Evolutionary conservation across 1,140 invertebrate genomes (phyloP).

Genomic region (fruit fly (Drosophila melanogaster)): DNA sequence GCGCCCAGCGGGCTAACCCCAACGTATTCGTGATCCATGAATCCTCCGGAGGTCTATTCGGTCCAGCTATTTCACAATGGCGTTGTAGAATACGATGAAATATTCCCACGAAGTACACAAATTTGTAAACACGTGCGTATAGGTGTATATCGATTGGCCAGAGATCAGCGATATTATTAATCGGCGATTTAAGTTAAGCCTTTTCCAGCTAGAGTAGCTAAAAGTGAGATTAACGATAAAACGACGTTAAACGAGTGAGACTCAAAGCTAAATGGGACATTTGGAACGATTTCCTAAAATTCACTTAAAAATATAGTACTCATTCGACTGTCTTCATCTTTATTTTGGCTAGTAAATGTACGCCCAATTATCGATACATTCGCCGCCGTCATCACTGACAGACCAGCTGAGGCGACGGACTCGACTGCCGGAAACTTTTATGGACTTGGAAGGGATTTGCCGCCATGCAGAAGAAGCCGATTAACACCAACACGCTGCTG

Average conservation of each 20-base stretch:
- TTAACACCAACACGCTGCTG: slow-evolving; percentile 73
- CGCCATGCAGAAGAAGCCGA: slow-evolving; percentile 77
- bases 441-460: slow-evolving; percentile 7
- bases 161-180: neutral
- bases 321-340: neutral
- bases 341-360: neutral
- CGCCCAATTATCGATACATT: neutral
- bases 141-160: neutral
- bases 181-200: neutral
- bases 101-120: slow-evolving; percentile 25
- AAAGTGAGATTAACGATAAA: neutral
- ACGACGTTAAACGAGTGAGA: no score
- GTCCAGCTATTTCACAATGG: slow-evolving; percentile 21
- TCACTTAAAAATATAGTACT: neutral
- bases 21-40: slow-evolving; percentile 58
- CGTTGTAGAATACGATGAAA: slow-evolving; percentile 3
- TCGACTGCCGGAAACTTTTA: neutral
- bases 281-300: no score
- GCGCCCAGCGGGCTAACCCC: slow-evolving; percentile 46
- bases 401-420: slow-evolving; percentile 1
- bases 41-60: neutral
- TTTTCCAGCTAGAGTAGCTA: neutral
- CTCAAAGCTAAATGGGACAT: no score
- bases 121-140: slow-evolving; percentile 61
- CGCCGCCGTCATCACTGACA: neutral